phyloP scores from a whole-genome alignment of 2,113 vertebrate genomes.

The Probosciger aterrimus region DNA sequence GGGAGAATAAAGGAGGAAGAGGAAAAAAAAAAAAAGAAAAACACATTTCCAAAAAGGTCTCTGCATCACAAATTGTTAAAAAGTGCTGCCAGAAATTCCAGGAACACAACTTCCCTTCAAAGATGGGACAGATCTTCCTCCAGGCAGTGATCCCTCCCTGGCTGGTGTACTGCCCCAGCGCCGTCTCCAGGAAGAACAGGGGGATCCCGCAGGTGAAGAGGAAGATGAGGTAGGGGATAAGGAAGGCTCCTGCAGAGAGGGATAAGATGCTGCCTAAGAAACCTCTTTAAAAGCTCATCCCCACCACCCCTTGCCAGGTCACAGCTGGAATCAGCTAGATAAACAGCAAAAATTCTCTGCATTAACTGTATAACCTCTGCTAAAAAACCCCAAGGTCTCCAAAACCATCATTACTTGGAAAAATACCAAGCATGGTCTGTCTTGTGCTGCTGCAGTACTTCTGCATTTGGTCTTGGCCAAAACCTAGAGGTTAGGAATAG shows the following conservation, averaged over 20 bases:
- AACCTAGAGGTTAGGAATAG: not conserved
- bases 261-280: not conserved
- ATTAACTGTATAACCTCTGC: not conserved
- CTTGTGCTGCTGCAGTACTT: not conserved
- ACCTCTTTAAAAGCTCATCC: not conserved
- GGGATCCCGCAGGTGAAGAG: conserved; percentile 89
- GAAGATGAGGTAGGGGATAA: conserved; percentile 91
- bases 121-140: conserved; percentile 93
- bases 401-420: not conserved
- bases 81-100: not conserved
- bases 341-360: not conserved
- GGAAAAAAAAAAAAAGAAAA: not conserved
- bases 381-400: not conserved
- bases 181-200: conserved; percentile 88
- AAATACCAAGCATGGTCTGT: not conserved
- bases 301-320: not conserved
- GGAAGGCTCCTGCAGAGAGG: conserved; percentile 81
- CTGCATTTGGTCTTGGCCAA: not conserved
- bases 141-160: conserved; percentile 90
- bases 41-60: not conserved
- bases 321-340: not conserved
- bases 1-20: not conserved
- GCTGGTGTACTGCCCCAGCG: conserved; percentile 90
- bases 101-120: conserved; percentile 78
- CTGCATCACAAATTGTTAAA: not conserved